These are phyloP conservation scores for Pseudopleuronectes americanus DNA, from an alignment of 2,797 vertebrate genomes.

Conservation along the genomic window DNA sequence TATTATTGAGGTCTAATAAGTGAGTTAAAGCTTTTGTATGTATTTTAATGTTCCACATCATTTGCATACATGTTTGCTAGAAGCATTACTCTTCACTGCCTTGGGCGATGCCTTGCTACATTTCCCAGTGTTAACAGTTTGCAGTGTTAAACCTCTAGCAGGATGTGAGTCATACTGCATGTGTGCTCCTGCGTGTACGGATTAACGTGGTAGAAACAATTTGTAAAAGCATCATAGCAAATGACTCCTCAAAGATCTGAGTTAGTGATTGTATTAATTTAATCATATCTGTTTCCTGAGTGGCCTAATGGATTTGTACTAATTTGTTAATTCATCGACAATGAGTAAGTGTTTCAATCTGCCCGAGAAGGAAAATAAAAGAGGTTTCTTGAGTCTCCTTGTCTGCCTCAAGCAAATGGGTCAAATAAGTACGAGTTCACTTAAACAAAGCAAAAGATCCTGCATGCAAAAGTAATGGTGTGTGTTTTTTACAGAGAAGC, in stretches of 20 bases:
- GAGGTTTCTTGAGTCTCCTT: neutral
- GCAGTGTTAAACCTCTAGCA: no score
- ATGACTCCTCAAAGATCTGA: neutral
- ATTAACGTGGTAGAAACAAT: neutral
- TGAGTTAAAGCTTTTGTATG: no score
- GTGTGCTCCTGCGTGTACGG: neutral
- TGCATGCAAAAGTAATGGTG: neutral
- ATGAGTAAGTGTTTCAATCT: neutral
- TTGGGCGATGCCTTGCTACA: no score
- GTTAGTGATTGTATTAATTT: neutral
- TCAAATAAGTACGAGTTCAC: neutral
- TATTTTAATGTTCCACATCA: no score
- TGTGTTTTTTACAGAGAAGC: no score
- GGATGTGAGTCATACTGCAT: no score
- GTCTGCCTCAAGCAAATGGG: neutral
- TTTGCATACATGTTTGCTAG: no score
- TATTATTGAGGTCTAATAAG: no score
- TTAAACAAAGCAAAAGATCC: neutral
- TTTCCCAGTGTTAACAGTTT: no score
- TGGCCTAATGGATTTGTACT: neutral
- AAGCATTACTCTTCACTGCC: no score
- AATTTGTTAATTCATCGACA: no score
- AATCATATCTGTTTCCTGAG: neutral
- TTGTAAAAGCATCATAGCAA: neutral
- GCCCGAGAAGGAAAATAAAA: neutral